A percentile compares a stretch with the other conserved stretches of the same genome.
Evolutionary conservation across 2,888 invertebrate genomes (phyloP).

Genomic region (Sialis fuliginosa): DNA sequence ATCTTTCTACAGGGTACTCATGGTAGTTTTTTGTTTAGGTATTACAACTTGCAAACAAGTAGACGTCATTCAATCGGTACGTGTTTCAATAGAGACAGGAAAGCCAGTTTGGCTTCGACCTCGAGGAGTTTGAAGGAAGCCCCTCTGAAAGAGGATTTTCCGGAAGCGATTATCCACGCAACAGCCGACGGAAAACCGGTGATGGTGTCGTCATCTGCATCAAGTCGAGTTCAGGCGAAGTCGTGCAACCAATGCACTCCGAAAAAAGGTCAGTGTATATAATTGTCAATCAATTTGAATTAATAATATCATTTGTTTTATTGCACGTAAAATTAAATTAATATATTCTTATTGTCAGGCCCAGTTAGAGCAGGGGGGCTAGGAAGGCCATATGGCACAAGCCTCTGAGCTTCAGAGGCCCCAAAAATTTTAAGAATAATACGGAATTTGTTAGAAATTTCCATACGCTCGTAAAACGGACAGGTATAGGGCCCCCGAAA

Average conservation of each 20-base stretch:
- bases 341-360: too few species aligned
- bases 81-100: slow-evolving; percentile 31
- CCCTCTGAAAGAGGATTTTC: slow-evolving; percentile 17
- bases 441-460: too few species aligned
- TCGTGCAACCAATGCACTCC: not conserved
- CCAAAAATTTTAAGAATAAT: too few species aligned
- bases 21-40: not conserved
- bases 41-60: slow-evolving; percentile 13
- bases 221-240: slow-evolving; percentile 1
- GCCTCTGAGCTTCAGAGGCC: too few species aligned
- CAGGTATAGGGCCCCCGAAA: too few species aligned
- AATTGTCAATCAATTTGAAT: too few species aligned
- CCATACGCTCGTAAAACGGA: too few species aligned
- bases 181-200: slow-evolving; percentile 15
- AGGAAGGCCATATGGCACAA: too few species aligned
- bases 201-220: slow-evolving; percentile 8
- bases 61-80: slow-evolving; percentile 51
- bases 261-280: slow-evolving; percentile 2
- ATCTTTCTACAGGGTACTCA: too few species aligned
- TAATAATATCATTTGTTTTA: too few species aligned
- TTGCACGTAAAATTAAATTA: too few species aligned
- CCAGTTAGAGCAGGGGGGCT: too few species aligned
- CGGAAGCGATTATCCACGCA: slow-evolving; percentile 17
- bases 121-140: not conserved
- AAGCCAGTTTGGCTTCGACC: slow-evolving; percentile 15